Evolutionary conservation across 2,113 vertebrate species (phyloP).

Genomic region (Sorex araneus): DNA sequence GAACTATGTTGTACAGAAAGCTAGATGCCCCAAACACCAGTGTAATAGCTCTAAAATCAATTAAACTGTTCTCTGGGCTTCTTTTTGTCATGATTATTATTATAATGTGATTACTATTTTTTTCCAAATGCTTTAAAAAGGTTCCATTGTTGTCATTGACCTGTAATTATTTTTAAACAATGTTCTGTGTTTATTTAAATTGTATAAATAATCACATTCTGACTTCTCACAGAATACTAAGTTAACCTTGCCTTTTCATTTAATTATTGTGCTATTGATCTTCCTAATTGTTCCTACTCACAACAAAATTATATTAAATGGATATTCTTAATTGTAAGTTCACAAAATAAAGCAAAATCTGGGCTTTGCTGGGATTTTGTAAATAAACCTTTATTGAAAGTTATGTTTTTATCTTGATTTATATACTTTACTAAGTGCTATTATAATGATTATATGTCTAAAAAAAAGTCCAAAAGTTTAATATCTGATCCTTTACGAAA

Average conservation of each 20-base stretch:
- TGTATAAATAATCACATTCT: fast-evolving
- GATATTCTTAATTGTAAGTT: neutral
- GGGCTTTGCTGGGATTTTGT: neutral
- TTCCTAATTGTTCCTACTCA: slow-evolving; percentile 11
- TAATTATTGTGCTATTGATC: neutral
- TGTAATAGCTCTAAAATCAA: neutral
- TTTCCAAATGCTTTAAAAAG: neutral
- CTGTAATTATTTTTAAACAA: neutral
- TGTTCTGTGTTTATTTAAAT: slow-evolving; percentile 41
- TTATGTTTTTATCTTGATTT: too few relatives aligned
- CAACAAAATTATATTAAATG: neutral
- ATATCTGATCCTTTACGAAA: neutral
- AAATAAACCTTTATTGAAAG: slow-evolving; percentile 41
- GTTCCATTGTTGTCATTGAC: neutral
- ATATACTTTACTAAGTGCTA: neutral
- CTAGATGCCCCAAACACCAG: neutral
- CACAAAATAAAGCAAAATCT: neutral
- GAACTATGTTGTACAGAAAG: neutral
- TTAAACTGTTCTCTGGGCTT: neutral
- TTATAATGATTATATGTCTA: neutral
- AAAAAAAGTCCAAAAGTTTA: neutral
- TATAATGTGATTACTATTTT: neutral
- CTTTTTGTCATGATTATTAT: neutral
- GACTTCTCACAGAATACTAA: neutral
- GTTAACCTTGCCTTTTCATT: neutral